Conservation (phyloP, 1,140 invertebrate species). For the Drosophila kanapiae region DNA sequence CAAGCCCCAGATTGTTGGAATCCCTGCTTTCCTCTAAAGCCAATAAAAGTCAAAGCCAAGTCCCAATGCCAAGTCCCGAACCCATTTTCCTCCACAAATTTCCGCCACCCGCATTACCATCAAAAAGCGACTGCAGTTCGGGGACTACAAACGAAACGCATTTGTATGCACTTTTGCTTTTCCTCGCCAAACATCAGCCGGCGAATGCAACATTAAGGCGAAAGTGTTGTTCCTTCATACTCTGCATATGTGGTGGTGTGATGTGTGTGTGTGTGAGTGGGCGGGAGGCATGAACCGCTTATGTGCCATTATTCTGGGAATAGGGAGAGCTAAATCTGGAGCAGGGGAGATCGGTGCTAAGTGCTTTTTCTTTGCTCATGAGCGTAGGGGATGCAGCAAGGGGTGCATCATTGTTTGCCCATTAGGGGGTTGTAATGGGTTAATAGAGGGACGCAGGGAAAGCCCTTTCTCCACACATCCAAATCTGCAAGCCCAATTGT, state of each 20-base stretch:
- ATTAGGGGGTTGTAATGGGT: slow-evolving; percentile 27
- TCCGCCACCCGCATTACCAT: slow-evolving; percentile 37
- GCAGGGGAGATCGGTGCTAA: slow-evolving; percentile 47
- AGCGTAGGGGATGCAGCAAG: slow-evolving; percentile 14
- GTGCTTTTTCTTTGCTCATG: slow-evolving; percentile 72
- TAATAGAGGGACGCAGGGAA: not conserved
- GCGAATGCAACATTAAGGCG: slow-evolving; percentile 63
- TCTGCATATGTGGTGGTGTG: slow-evolving; percentile 2
- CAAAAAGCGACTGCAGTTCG: slow-evolving; percentile 53
- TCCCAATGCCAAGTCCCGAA: slow-evolving; percentile 25
- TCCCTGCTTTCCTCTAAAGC: slow-evolving; percentile 19
- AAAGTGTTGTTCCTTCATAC: slow-evolving; percentile 49
- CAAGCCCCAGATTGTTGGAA: slow-evolving; percentile 21
- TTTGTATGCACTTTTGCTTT: slow-evolving; percentile 72
- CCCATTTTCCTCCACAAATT: slow-evolving; percentile 15
- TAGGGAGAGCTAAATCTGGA: not conserved
- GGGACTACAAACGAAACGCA: slow-evolving; percentile 68
- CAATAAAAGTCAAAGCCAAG: slow-evolving; percentile 52
- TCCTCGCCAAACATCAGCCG: slow-evolving; percentile 45
- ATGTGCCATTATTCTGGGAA: slow-evolving; percentile 51
- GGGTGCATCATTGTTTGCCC: slow-evolving; percentile 55
- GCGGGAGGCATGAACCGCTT: slow-evolving; percentile 19
- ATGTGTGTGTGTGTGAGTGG: slow-evolving; percentile 1
- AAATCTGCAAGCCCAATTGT: slow-evolving; percentile 1
- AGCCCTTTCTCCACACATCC: not conserved